Evolutionary conservation across 2,888 invertebrate species (phyloP).

Genomic region (Trichogramma dendrolimi): DNA sequence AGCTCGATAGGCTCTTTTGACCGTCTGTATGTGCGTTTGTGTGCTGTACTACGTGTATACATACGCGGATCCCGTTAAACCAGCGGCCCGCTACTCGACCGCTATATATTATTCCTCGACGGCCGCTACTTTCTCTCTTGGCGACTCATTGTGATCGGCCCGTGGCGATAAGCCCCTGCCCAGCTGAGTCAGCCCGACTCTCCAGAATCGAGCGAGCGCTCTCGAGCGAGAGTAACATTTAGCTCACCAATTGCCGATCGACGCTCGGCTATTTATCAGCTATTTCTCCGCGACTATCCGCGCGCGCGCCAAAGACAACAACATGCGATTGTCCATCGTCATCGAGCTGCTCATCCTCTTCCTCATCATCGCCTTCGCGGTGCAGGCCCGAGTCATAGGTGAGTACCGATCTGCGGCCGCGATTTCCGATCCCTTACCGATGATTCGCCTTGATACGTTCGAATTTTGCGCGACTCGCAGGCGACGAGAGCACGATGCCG

Average conservation of each 20-base stretch:
- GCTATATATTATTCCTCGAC: not conserved
- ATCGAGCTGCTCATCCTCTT: slow-evolving; percentile 73
- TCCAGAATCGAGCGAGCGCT: too few relatives aligned
- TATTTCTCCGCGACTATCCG: too few relatives aligned
- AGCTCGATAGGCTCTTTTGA: too few relatives aligned
- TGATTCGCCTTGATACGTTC: not conserved
- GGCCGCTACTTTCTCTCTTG: slow-evolving; percentile 24
- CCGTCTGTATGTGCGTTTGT: not conserved
- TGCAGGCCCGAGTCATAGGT: slow-evolving; percentile 67
- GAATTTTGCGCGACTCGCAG: too few relatives aligned
- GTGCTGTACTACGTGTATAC: slow-evolving; percentile 10
- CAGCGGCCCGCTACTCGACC: slow-evolving; percentile 25
- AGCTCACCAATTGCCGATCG: too few relatives aligned
- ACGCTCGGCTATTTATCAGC: too few relatives aligned
- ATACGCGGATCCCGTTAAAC: slow-evolving; percentile 25
- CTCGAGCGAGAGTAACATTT: too few relatives aligned
- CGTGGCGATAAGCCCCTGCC: not conserved
- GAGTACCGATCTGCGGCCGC: slow-evolving; percentile 44
- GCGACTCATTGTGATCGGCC: not conserved
- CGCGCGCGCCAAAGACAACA: slow-evolving; percentile 7
- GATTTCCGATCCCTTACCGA: not conserved
- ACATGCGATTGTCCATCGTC: slow-evolving; percentile 71
- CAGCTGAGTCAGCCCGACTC: too few relatives aligned
- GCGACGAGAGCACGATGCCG: not conserved
- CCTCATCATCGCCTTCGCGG: slow-evolving; percentile 71